Conservation (phyloP, 2,888 invertebrate genomes). For the Hipparchia sbordonii region DNA sequence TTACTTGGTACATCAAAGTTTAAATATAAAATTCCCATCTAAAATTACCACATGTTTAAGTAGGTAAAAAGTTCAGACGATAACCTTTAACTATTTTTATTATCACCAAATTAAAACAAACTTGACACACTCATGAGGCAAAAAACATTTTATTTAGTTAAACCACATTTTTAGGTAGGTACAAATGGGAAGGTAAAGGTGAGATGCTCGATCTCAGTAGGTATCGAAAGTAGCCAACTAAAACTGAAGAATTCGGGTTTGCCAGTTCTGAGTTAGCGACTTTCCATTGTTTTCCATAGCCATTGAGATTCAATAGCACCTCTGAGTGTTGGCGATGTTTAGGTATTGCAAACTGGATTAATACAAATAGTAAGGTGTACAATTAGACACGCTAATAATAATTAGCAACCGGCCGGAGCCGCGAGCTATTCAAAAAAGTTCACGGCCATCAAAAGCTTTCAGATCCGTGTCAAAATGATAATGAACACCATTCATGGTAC, state of each 20-base stretch:
- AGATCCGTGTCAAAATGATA: constrained; percentile 63
- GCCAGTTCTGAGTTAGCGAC: no score
- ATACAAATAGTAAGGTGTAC: constrained; percentile 47
- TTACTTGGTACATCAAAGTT: no score
- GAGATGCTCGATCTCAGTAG: neutral
- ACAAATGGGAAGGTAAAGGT: neutral
- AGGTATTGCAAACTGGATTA: constrained; percentile 50
- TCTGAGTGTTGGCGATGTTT: neutral
- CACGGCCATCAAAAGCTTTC: constrained; percentile 52
- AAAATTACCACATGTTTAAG: neutral
- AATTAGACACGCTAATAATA: constrained; percentile 45
- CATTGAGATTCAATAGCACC: no score
- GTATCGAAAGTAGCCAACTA: no score
- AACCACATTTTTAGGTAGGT: no score
- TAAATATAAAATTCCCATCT: constrained; percentile 5
- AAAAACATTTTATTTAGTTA: neutral
- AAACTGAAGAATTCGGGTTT: no score
- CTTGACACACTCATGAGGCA: neutral
- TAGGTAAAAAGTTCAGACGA: neutral
- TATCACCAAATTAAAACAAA: neutral
- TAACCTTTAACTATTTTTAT: neutral
- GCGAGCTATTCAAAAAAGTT: constrained; percentile 47
- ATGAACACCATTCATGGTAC: constrained; percentile 49
- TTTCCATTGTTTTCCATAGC: no score
- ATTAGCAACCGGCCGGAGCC: constrained; percentile 47